Conservation (phyloP, 2,113 vertebrate species). For the Paratilapia polleni region DNA sequence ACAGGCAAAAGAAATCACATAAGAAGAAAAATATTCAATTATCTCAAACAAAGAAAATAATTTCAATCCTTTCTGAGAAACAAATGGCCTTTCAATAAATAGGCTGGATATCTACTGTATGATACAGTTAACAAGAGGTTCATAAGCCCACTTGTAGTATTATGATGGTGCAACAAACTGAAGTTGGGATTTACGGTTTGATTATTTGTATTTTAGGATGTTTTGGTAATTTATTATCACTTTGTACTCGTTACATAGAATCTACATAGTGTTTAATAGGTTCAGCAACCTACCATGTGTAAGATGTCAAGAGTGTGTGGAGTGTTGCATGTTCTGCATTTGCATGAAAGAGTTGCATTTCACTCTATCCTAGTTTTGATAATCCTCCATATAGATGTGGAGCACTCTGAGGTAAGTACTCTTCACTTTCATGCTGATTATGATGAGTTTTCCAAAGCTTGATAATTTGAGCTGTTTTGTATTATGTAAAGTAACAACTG, state of each 20-base stretch:
- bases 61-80: not conserved
- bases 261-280: not conserved
- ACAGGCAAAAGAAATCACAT: not conserved
- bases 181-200: not conserved
- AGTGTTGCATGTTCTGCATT: not conserved
- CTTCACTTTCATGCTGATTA: conserved; percentile 6
- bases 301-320: not conserved
- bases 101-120: not conserved
- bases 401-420: not conserved
- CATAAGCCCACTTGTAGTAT: not conserved
- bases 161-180: not conserved
- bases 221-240: not conserved
- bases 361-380: not conserved
- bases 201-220: not conserved
- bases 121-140: not conserved
- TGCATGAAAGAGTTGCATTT: not conserved
- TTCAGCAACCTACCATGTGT: not conserved
- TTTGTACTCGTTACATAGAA: not conserved
- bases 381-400: not conserved
- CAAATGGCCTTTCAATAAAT: not conserved
- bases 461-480: not conserved
- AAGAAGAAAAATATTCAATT: not conserved
- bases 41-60: not conserved
- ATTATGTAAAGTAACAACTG: conserved; percentile 6
- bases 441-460: not conserved